Evolutionary conservation across 2,888 invertebrate genomes (phyloP).

Genomic region (Anarsia innoxiella): DNA sequence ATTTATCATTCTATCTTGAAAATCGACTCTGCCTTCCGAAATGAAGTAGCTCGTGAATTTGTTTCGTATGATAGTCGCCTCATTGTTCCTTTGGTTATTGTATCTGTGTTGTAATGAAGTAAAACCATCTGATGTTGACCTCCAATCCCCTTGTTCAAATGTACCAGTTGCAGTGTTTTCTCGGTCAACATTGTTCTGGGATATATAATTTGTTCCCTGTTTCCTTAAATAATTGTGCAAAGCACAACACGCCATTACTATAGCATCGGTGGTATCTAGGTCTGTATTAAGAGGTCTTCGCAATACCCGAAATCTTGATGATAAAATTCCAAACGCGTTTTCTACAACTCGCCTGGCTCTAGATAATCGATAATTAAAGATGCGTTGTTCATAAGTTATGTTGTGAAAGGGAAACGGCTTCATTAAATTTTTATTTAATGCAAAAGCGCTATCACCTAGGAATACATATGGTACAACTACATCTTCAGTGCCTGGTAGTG

Average conservation of each 20-base stretch:
- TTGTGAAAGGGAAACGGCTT: not conserved
- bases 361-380: constrained; percentile 3
- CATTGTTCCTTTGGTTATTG: constrained; percentile 8
- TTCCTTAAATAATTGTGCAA: constrained; percentile 18
- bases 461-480: not conserved
- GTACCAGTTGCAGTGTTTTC: constrained; percentile 6
- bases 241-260: constrained; percentile 16
- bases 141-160: constrained; percentile 8
- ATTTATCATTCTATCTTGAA: constrained; percentile 18
- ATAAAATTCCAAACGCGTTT: constrained; percentile 5
- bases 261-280: constrained; percentile 10
- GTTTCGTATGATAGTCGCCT: constrained; percentile 9
- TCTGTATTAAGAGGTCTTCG: constrained; percentile 6
- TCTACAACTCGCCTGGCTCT: constrained; percentile 4
- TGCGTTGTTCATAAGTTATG: not conserved
- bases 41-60: constrained; percentile 12
- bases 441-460: constrained; percentile 1
- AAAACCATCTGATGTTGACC: constrained; percentile 1
- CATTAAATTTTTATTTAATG: not conserved
- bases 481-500: not conserved
- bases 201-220: constrained; percentile 11
- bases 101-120: not conserved
- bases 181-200: constrained; percentile 6
- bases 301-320: not conserved
- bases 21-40: constrained; percentile 12